A percentile compares a stretch with the other conserved stretches of the same genome.
Conservation (phyloP, 1,140 invertebrate genomes). For the Conopomorpha cramerella region DNA sequence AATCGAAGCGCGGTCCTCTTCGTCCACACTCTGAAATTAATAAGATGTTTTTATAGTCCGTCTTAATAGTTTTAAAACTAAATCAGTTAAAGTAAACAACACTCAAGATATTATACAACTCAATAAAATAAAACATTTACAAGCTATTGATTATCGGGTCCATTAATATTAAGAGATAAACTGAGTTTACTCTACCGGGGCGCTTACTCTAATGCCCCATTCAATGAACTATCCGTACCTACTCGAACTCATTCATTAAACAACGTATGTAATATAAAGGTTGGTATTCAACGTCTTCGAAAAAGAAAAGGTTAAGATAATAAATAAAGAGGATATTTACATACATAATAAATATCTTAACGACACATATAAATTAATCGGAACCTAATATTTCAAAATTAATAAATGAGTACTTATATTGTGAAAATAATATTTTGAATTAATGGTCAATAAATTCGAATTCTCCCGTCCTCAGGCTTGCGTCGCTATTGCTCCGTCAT, state of each 20-base stretch:
- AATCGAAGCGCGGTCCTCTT: conserved; percentile 74
- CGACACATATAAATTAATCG: conserved; percentile 61
- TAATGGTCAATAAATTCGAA: conserved; percentile 61
- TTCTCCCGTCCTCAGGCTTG: conserved; percentile 57
- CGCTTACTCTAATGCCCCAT: no score
- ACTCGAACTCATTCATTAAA: no score
- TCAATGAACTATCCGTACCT: no score
- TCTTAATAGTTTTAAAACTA: conserved; percentile 3
- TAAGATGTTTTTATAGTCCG: conserved; percentile 24
- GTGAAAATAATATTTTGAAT: conserved; percentile 62
- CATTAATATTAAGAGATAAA: no score
- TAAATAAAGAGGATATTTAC: conserved; percentile 57
- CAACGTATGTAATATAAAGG: no score
- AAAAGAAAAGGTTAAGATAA: conserved; percentile 52
- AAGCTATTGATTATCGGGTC: no score
- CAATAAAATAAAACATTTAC: no score
- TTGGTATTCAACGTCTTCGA: conserved; percentile 21
- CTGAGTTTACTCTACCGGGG: no score
- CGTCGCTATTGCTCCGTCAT: conserved; percentile 27
- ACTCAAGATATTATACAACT: no score
- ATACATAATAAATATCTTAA: conserved; percentile 59
- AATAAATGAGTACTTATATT: conserved; percentile 61
- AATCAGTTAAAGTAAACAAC: no score
- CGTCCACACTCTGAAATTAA: conserved; percentile 67
- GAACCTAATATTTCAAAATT: conserved; percentile 61